Evolutionary conservation across 2,797 vertebrate species (phyloP).

Genomic region (Malurus leucopterus): DNA sequence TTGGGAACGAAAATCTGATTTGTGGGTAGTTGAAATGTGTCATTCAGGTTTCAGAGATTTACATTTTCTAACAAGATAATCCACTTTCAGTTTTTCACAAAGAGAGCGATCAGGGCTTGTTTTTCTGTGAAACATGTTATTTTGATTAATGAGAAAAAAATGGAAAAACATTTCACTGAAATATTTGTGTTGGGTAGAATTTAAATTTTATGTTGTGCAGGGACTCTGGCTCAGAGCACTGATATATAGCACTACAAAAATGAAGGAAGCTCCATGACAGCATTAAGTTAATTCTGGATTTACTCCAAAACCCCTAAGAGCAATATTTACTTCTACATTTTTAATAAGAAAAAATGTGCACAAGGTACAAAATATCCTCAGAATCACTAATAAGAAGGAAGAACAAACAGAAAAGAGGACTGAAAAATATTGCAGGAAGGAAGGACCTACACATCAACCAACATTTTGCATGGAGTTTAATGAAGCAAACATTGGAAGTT

Average conservation of each 20-base stretch:
- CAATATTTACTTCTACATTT: slow-evolving; percentile 40
- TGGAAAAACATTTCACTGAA: slow-evolving; percentile 28
- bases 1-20: slow-evolving; percentile 31
- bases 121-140: slow-evolving; percentile 20
- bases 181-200: slow-evolving; percentile 30
- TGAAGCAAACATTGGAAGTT: slow-evolving; percentile 19
- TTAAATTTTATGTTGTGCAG: slow-evolving; percentile 8
- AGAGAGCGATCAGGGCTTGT: slow-evolving; percentile 7
- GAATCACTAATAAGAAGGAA: slow-evolving; percentile 22
- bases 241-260: slow-evolving; percentile 20
- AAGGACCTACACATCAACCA: neutral
- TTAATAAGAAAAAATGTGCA: slow-evolving; percentile 36
- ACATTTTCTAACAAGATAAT: slow-evolving; percentile 30
- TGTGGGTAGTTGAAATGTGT: slow-evolving; percentile 36
- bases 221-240: neutral
- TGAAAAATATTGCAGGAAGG: neutral
- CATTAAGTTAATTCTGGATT: slow-evolving; percentile 46
- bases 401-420: neutral
- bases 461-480: slow-evolving; percentile 12
- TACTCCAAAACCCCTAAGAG: slow-evolving; percentile 11
- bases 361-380: slow-evolving; percentile 5
- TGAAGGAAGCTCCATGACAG: slow-evolving; percentile 44
- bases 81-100: slow-evolving; percentile 4
- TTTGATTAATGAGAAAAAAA: slow-evolving; percentile 51
- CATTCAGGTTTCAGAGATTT: slow-evolving; percentile 24